Conservation (phyloP, 2,113 vertebrate species). For the Fregata magnificens region DNA sequence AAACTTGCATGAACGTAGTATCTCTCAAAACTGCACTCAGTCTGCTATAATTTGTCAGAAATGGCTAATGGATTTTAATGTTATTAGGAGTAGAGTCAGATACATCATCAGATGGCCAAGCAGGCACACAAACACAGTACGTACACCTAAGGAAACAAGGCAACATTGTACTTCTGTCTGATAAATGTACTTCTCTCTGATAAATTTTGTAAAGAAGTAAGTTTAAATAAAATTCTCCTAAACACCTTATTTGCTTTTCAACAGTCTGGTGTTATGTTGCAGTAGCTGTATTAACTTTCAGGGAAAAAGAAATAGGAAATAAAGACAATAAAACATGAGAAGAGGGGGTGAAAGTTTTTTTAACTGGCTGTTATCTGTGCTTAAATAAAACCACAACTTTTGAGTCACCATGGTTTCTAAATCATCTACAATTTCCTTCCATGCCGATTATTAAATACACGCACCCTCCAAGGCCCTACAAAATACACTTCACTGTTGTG, state of each 20-base stretch:
- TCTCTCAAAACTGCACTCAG: neutral
- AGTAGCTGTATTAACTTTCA: neutral
- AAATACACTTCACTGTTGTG: neutral
- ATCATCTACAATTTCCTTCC: neutral
- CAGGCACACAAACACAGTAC: neutral
- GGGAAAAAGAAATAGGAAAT: neutral
- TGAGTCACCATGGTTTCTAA: neutral
- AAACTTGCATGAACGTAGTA: neutral
- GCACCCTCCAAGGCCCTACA: neutral
- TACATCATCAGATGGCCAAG: neutral
- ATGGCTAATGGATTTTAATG: neutral
- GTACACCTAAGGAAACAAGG: neutral
- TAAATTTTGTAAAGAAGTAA: neutral
- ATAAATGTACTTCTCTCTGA: neutral
- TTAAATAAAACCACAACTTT: neutral
- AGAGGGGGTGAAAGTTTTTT: neutral
- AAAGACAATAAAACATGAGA: neutral
- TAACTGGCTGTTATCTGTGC: neutral
- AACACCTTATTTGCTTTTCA: neutral
- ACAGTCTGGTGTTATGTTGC: neutral
- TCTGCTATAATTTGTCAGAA: neutral
- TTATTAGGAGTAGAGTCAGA: neutral
- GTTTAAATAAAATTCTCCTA: neutral
- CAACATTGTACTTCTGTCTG: neutral
- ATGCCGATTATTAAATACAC: neutral